Conservation (phyloP, 2,113 vertebrate genomes). For the Siniperca chuatsi region DNA sequence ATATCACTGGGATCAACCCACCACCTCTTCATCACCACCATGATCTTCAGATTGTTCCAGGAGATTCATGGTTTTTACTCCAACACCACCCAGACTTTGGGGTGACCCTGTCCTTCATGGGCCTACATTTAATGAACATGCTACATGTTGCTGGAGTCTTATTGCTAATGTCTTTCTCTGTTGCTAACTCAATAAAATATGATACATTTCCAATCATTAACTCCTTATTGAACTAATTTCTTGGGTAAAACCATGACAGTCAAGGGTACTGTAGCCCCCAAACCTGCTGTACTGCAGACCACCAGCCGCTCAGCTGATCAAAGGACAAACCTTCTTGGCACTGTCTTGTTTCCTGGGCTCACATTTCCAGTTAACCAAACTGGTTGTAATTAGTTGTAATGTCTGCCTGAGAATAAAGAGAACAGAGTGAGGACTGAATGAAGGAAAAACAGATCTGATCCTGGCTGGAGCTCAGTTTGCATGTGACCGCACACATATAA, state of each 20-base stretch:
- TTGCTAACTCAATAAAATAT: slow-evolving; percentile 24
- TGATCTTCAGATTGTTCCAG: neutral
- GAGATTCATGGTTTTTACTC: no score
- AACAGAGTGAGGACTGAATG: slow-evolving; percentile 9
- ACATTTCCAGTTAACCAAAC: slow-evolving; percentile 71
- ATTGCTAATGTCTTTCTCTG: slow-evolving; percentile 7
- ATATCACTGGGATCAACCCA: neutral
- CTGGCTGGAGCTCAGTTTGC: slow-evolving; percentile 34
- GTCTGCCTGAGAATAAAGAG: slow-evolving; percentile 48
- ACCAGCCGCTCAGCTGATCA: slow-evolving; percentile 65
- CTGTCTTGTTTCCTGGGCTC: slow-evolving; percentile 67
- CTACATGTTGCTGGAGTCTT: slow-evolving; percentile 11
- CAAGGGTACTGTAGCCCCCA: slow-evolving; percentile 7
- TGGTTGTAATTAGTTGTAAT: slow-evolving; percentile 65
- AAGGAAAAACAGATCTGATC: slow-evolving; percentile 26
- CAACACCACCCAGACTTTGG: slow-evolving; percentile 4
- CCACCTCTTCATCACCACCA: neutral
- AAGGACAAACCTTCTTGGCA: slow-evolving; percentile 66
- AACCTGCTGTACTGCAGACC: slow-evolving; percentile 46
- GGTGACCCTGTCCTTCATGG: slow-evolving; percentile 1
- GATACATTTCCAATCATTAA: slow-evolving; percentile 35
- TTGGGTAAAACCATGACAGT: slow-evolving; percentile 41
- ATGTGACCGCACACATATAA: slow-evolving; percentile 41
- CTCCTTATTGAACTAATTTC: slow-evolving; percentile 50
- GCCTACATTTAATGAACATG: neutral